These are phyloP conservation scores for Bembecia ichneumoniformis DNA, from an alignment of 2,888 invertebrate genomes.

Conservation along the genomic window DNA sequence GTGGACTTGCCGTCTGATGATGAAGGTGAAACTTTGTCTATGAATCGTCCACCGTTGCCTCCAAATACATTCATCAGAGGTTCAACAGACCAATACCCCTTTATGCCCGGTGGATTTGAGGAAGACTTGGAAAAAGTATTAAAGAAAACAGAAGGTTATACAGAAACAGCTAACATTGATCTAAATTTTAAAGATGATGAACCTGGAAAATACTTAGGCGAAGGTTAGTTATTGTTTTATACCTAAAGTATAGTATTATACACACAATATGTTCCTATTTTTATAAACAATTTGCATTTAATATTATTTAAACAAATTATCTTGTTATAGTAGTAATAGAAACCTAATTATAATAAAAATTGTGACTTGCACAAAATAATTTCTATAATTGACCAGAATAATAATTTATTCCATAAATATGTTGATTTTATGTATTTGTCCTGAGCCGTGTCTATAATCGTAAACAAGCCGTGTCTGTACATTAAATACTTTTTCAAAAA, in stretches of 20 bases:
- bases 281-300: no score
- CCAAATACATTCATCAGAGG: constrained; percentile 81
- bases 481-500: no score
- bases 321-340: no score
- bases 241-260: no score
- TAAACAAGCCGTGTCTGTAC: no score
- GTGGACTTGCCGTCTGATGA: constrained; percentile 67
- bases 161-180: constrained; percentile 30
- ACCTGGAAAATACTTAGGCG: constrained; percentile 60
- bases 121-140: constrained; percentile 63
- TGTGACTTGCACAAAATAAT: no score
- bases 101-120: constrained; percentile 89
- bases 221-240: constrained; percentile 37
- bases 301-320: no score
- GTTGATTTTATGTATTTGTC: no score
- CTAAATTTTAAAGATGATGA: constrained; percentile 52
- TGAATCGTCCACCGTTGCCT: constrained; percentile 83
- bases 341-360: no score
- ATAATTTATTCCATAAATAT: no score
- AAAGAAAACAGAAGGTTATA: constrained; percentile 36
- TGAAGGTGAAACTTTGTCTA: constrained; percentile 73
- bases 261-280: neutral
- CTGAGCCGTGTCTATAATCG: no score
- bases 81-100: constrained; percentile 84
- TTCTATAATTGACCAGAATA: no score